Conservation (phyloP, 92 coral and sea anemone genomes). For the Parazoanthus swiftii region DNA sequence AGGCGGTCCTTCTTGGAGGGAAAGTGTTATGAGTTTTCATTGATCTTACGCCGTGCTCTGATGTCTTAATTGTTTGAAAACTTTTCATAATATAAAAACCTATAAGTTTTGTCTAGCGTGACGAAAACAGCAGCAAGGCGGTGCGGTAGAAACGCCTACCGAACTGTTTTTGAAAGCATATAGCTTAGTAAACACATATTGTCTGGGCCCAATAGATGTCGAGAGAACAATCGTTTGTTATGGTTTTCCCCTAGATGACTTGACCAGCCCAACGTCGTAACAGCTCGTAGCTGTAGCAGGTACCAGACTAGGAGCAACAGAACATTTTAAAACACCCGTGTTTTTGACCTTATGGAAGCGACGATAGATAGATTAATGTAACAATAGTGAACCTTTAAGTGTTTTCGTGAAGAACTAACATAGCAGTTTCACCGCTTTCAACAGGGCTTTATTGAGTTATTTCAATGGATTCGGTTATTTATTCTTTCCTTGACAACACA, state of each 20-base stretch:
- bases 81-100: not conserved
- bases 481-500: too few relatives aligned
- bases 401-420: too few relatives aligned
- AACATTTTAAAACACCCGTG: not conserved
- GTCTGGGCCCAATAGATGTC: not conserved
- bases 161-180: not conserved
- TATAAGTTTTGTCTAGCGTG: slow-evolving; percentile 4
- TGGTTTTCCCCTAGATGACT: not conserved
- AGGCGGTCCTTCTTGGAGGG: not conserved
- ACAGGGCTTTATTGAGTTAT: not conserved
- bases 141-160: not conserved
- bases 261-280: not conserved
- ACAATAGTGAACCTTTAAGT: not conserved
- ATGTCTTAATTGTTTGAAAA: not conserved
- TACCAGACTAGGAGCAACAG: not conserved
- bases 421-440: not conserved
- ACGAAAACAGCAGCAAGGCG: not conserved
- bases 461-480: too few relatives aligned
- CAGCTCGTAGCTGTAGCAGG: not conserved
- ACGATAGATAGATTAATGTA: not conserved
- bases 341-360: not conserved
- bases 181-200: not conserved
- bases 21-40: not conserved
- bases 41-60: not conserved
- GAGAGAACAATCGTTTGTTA: not conserved